Base-by-base conservation (phyloP, 2,888 invertebrate species). In the Brachylomia viminalis region DNA sequence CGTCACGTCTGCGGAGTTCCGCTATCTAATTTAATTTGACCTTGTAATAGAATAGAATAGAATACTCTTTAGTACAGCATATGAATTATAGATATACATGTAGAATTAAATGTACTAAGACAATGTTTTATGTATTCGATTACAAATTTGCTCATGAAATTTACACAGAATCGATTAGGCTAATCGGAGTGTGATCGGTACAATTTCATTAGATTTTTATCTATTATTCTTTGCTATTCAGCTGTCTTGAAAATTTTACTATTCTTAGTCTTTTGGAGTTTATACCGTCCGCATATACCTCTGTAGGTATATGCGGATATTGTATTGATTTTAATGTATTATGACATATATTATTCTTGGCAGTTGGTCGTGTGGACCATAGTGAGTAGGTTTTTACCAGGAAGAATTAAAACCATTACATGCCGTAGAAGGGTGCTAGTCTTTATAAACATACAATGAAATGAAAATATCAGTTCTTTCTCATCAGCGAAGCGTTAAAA, bases 51-150 rank as follows among this genome's bases (percentile, higher is more conserved):
- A 42, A 10, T 10, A 42, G 42, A 42, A 10, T 4, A 42, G 42
- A 42, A 42, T 42, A 10, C 42, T 42, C 6, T 42, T 42, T 42
- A 42, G 8, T 42, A 42, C 42, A 42, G 42, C 42, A 10, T 42
- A 42, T 42, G 42, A 42, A 42, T 42, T 42, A 10, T 10, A 42
- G 10, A 42, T 42, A 42, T 42, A 10, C 8, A 42, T 10, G 42
- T 10, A 42, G 42, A 42, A 42, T 42, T 42, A 0, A 42, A 69
- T 56, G n/a, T 66, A 66, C 11, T 33, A 15, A 45, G 11, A 71
- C 58, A 75, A 80, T 80, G 67, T 68, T 80, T 80, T 49, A 80
- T 80, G 54, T 42, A 79, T 65, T 33, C 30, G 52, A 70, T 30
- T 58, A 42, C 33, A 61, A 13, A 59, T 67, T 58, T 54, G 2